Conservation (phyloP, 2,797 vertebrate species). For the Tolypeutes matacus region DNA sequence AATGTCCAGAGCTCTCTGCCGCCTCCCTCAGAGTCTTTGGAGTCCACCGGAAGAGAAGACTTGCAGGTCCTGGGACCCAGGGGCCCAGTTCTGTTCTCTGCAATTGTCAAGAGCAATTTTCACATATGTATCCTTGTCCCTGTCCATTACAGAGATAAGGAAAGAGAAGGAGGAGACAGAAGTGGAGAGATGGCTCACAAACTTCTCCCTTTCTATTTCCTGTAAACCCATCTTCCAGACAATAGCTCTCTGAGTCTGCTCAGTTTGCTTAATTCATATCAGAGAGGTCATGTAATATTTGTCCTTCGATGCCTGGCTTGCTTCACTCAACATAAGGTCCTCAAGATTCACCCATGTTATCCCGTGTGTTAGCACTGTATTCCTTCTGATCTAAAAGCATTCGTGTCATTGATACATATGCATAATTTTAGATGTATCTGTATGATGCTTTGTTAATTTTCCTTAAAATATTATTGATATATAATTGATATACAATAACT, state of each 20-base stretch:
- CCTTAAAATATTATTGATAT: background rate
- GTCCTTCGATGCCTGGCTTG: too few relatives aligned
- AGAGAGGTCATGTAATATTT: too few relatives aligned
- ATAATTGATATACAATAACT: background rate
- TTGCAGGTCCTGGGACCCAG: background rate
- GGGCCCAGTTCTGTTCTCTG: background rate
- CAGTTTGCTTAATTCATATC: too few relatives aligned
- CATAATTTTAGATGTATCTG: background rate
- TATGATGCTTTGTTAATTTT: background rate
- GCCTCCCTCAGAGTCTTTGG: background rate
- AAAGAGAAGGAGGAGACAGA: background rate
- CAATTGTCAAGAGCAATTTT: background rate
- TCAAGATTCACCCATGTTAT: too few relatives aligned
- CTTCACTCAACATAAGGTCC: too few relatives aligned
- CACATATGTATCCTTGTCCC: background rate
- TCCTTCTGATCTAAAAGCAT: background rate
- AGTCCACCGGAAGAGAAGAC: background rate
- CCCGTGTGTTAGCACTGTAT: too few relatives aligned
- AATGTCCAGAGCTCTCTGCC: rapidly evolving
- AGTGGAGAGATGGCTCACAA: background rate
- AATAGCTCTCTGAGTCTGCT: too few relatives aligned
- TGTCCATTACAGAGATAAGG: background rate
- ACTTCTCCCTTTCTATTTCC: too few relatives aligned
- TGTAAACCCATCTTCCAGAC: too few relatives aligned
- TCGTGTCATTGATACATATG: background rate